Evolutionary conservation across 2,797 vertebrate species (phyloP).

Genomic region (Melanotaenia nigrans): DNA sequence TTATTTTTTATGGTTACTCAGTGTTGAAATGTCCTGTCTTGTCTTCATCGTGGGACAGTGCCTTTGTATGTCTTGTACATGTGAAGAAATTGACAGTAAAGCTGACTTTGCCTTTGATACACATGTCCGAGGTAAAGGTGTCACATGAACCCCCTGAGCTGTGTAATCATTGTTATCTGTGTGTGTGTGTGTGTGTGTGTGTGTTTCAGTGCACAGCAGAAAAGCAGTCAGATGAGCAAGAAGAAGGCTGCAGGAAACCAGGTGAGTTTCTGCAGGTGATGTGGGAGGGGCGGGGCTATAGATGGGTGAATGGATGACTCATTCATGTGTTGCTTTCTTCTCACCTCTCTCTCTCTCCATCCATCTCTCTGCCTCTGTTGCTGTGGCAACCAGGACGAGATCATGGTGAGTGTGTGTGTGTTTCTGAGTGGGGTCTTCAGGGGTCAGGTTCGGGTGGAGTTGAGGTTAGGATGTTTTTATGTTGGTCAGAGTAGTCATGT

Average conservation of each 20-base stretch:
- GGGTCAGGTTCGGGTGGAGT: background rate
- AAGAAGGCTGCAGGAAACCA: constrained; percentile 94
- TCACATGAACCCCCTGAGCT: background rate
- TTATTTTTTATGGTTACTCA: no score
- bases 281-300: background rate
- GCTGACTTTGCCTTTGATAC: no score
- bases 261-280: constrained; percentile 75
- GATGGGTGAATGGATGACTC: background rate
- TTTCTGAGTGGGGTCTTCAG: background rate
- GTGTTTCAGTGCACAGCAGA: constrained; percentile 83
- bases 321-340: constrained; percentile 11
- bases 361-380: constrained; percentile 82
- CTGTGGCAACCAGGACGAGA: constrained; percentile 94
- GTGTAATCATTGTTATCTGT: background rate
- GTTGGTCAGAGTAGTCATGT: background rate
- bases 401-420: constrained; percentile 90
- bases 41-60: no score
- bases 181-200: constrained; percentile 11
- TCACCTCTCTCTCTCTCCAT: constrained; percentile 22
- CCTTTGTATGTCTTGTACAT: no score
- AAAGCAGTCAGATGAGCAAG: constrained; percentile 93
- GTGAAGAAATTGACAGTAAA: no score
- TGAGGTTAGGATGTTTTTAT: background rate
- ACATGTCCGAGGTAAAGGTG: background rate
- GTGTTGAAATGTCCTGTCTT: no score